These are phyloP conservation scores for Sminthurides aquaticus DNA, from an alignment of 2,888 invertebrate species.

Conservation along the genomic window DNA sequence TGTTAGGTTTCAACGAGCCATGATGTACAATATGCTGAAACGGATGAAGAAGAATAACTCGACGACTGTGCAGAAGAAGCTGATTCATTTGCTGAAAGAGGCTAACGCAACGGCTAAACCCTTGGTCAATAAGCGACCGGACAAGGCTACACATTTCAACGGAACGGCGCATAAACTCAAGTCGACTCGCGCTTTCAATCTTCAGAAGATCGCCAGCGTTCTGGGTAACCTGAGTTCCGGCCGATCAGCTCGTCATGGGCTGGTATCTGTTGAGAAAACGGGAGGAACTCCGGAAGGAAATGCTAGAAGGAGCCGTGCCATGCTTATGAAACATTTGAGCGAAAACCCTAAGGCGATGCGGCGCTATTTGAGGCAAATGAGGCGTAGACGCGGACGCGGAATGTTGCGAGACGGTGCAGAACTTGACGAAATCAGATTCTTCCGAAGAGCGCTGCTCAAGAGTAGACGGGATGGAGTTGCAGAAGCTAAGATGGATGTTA, in stretches of 20 bases:
- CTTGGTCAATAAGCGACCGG: neutral
- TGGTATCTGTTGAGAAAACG: neutral
- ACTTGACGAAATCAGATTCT: neutral
- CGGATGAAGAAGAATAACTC: conserved; percentile 15
- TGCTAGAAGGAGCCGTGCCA: neutral
- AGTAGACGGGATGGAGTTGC: neutral
- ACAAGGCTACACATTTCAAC: conserved; percentile 18
- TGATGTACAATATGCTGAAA: conserved; percentile 13
- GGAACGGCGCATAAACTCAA: conserved; percentile 20
- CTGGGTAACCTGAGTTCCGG: neutral
- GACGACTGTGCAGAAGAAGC: conserved; percentile 11
- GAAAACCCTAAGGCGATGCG: neutral
- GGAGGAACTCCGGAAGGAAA: neutral
- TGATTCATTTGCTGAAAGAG: conserved; percentile 9
- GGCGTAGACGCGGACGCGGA: neutral
- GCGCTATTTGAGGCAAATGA: neutral
- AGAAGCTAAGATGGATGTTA: neutral
- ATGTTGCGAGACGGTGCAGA: neutral
- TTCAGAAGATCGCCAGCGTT: conserved; percentile 9
- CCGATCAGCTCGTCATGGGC: neutral
- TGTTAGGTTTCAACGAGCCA: conserved; percentile 14
- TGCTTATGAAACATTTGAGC: neutral
- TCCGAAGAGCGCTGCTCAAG: neutral
- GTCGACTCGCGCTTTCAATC: neutral
- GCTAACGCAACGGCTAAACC: conserved; percentile 12